Percentiles rank a stretch among this genome's conserved stretches.
Conservation (phyloP, 2,888 invertebrate genomes). For the Monoplex corrugatus region DNA sequence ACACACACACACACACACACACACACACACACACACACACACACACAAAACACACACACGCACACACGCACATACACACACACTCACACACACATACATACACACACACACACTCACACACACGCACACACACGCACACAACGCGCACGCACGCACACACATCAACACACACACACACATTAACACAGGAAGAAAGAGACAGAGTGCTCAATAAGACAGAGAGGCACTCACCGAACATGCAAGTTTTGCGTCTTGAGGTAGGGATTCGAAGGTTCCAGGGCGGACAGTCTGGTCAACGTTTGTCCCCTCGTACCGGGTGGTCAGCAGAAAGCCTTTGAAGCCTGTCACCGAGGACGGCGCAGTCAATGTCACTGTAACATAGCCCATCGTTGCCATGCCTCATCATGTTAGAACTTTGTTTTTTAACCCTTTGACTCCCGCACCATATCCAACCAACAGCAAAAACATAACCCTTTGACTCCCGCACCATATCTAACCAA, state of each 20-base stretch:
- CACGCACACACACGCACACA: background rate
- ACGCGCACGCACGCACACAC: too few relatives aligned
- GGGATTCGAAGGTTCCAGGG: conserved; percentile 36
- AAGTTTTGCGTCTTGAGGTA: background rate
- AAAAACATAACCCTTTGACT: too few relatives aligned
- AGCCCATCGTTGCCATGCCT: too few relatives aligned
- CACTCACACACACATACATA: background rate
- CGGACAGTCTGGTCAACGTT: background rate
- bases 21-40: background rate
- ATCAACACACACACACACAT: too few relatives aligned
- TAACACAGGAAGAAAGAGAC: too few relatives aligned
- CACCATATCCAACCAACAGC: too few relatives aligned
- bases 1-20: background rate
- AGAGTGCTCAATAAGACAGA: too few relatives aligned
- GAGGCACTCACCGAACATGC: too few relatives aligned
- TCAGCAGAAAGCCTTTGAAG: conserved; percentile 49
- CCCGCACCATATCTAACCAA: too few relatives aligned
- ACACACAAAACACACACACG: too few relatives aligned
- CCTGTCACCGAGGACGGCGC: conserved; percentile 10
- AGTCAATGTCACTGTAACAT: conserved; percentile 38
- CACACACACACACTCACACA: background rate
- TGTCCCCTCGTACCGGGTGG: background rate
- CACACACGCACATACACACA: background rate
- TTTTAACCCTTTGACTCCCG: too few relatives aligned
- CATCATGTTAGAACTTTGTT: too few relatives aligned